These are phyloP conservation scores for Watsonalla cultraria DNA, from an alignment of 2,888 invertebrate species.

Conservation along the genomic window DNA sequence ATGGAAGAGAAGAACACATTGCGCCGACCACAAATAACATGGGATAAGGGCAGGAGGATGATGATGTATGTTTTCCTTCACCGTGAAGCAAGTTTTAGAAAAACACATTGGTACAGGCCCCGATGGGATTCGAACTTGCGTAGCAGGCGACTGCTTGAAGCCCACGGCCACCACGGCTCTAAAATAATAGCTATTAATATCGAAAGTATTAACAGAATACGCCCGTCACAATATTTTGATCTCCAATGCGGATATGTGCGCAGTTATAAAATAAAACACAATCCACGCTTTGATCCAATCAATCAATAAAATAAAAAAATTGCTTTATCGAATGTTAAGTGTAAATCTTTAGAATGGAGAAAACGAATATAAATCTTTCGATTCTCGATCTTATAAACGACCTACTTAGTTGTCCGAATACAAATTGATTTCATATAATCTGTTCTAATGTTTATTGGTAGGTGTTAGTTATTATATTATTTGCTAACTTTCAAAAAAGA, in stretches of 20 bases:
- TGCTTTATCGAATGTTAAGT: constrained; percentile 1
- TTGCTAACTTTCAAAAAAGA: too few relatives aligned
- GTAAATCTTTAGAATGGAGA: neutral
- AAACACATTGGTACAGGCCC: too few relatives aligned
- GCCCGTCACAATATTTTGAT: neutral
- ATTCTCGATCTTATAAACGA: neutral
- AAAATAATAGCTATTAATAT: neutral
- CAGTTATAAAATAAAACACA: constrained; percentile 9
- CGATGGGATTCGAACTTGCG: too few relatives aligned
- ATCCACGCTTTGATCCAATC: constrained; percentile 4
- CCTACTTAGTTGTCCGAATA: neutral
- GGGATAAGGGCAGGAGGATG: too few relatives aligned
- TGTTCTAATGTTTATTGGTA: too few relatives aligned
- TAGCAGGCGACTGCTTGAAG: too few relatives aligned
- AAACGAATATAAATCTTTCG: neutral
- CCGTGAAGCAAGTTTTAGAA: too few relatives aligned
- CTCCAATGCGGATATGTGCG: constrained; percentile 1
- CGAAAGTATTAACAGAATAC: neutral
- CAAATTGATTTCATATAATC: neutral
- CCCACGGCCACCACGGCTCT: too few relatives aligned
- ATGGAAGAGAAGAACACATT: too few relatives aligned
- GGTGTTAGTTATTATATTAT: too few relatives aligned
- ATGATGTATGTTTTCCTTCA: too few relatives aligned
- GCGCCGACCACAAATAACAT: too few relatives aligned
- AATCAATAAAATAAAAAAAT: constrained; percentile 3